These are phyloP conservation scores for Coregonus clupeaformis DNA, from an alignment of 2,113 vertebrate genomes.

Conservation along the genomic window DNA sequence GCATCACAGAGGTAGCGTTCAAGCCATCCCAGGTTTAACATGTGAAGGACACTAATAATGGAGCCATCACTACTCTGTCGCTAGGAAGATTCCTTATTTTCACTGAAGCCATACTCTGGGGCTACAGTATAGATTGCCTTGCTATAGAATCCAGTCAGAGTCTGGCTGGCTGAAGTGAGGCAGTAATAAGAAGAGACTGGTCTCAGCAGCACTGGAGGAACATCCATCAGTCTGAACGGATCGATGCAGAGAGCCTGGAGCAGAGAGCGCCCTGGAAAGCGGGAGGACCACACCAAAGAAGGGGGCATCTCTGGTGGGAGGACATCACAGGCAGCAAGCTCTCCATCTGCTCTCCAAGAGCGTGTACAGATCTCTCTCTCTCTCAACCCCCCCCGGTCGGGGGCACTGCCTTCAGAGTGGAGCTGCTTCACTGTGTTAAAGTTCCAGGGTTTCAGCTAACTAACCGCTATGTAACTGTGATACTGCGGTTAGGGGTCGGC, in stretches of 20 bases:
- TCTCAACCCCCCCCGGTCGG: slow-evolving; percentile 31
- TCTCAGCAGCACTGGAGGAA: slow-evolving; percentile 25
- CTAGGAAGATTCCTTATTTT: no score
- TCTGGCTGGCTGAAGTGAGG: neutral
- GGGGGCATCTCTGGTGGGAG: slow-evolving; percentile 76
- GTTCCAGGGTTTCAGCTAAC: no score
- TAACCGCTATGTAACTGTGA: neutral
- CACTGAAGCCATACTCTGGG: no score
- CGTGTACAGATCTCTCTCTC: slow-evolving; percentile 52
- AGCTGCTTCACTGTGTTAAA: no score
- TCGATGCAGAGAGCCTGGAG: slow-evolving; percentile 74
- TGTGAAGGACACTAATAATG: no score
- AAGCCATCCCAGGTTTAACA: no score
- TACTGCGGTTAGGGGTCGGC: neutral
- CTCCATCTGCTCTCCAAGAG: slow-evolving; percentile 73
- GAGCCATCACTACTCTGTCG: no score
- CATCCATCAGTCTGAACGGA: slow-evolving; percentile 73
- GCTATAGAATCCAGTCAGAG: neutral
- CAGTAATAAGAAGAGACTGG: neutral
- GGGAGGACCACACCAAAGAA: slow-evolving; percentile 74
- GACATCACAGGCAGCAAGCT: slow-evolving; percentile 68
- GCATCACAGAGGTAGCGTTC: no score
- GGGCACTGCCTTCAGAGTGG: neutral
- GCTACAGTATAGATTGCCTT: neutral
- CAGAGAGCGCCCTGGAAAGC: slow-evolving; percentile 65